A percentile compares a stretch with the other conserved stretches of the same genome.
Conservation (phyloP, 2,797 vertebrate species). For the Uromys caudimaculatus region DNA sequence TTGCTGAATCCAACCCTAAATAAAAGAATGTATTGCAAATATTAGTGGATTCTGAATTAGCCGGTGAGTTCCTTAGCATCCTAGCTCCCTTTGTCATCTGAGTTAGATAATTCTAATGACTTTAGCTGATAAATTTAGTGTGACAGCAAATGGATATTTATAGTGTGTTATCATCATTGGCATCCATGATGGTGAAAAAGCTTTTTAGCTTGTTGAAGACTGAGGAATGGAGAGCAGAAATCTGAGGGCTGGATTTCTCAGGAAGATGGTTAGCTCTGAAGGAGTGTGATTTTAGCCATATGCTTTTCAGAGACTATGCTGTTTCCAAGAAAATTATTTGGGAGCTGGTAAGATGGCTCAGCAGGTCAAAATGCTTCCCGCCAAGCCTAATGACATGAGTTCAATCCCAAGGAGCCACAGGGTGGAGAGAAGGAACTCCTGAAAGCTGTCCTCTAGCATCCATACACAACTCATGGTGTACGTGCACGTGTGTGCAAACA, state of each 20-base stretch:
- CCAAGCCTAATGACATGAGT: no score
- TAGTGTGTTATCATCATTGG: background rate
- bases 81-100: background rate
- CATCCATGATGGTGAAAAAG: background rate
- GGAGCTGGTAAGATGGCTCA: background rate
- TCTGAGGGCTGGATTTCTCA: background rate
- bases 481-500: background rate
- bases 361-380: background rate
- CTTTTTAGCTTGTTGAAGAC: background rate
- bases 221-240: background rate
- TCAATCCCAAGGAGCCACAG: background rate
- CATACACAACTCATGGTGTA: no score
- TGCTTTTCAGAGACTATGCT: background rate
- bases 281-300: background rate
- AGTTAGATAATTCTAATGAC: background rate
- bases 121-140: constrained; percentile 1
- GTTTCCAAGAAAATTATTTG: constrained; percentile 6
- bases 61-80: background rate
- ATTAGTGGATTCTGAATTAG: constrained; percentile 32
- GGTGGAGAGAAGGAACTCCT: background rate
- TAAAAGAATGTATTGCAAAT: background rate
- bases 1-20: background rate
- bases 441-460: background rate
- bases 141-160: background rate
- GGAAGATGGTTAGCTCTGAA: constrained; percentile 36